These are phyloP conservation scores for Chiroxiphia lanceolata DNA, from an alignment of 2,797 vertebrate genomes.

Conservation along the genomic window DNA sequence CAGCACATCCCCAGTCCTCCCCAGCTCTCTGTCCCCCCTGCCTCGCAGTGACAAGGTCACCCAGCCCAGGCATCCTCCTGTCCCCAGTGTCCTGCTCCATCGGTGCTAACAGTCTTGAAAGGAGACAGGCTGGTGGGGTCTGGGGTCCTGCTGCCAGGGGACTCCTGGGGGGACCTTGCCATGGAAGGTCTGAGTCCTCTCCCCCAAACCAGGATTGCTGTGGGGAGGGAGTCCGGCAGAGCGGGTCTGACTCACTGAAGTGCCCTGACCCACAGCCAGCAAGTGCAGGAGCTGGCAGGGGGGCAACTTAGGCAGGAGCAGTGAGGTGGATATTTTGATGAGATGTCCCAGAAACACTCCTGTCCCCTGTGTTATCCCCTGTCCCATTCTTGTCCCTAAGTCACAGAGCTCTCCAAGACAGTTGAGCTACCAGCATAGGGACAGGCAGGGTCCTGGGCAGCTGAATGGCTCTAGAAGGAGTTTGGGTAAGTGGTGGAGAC, in stretches of 20 bases:
- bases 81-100: fast-evolving
- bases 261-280: background rate
- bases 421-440: fast-evolving
- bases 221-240: background rate
- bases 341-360: background rate
- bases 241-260: background rate
- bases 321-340: background rate
- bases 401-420: background rate
- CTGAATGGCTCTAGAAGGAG: background rate
- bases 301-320: background rate
- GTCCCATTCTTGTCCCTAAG: background rate
- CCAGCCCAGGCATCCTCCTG: background rate
- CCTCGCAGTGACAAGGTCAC: fast-evolving
- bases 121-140: fast-evolving
- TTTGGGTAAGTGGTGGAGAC: background rate
- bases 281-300: background rate
- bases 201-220: background rate
- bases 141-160: background rate
- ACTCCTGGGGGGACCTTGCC: background rate
- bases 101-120: background rate
- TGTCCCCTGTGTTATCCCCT: background rate
- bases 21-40: fast-evolving
- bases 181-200: fast-evolving
- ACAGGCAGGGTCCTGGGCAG: fast-evolving
- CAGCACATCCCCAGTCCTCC: background rate